These are phyloP conservation scores for Myotis lucifugus DNA, from an alignment of 2,113 vertebrate genomes.

Conservation along the genomic window DNA sequence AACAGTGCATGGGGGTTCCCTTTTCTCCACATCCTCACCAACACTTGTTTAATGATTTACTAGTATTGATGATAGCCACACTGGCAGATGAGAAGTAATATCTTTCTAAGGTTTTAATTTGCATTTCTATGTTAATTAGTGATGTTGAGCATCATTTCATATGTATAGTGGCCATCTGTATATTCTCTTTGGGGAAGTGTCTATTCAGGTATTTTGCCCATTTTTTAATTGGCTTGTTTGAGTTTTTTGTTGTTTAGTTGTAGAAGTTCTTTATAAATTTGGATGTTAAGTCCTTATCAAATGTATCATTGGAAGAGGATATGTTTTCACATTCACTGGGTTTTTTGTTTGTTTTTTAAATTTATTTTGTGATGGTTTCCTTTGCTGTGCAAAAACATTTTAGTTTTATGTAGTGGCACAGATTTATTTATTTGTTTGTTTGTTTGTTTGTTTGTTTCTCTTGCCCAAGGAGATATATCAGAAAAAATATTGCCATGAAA, in stretches of 20 bases:
- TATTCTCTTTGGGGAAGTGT: background rate
- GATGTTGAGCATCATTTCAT: background rate
- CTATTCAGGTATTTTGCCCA: background rate
- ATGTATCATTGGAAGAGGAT: background rate
- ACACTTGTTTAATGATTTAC: background rate
- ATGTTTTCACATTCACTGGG: background rate
- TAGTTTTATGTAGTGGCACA: no score
- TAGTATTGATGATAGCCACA: background rate
- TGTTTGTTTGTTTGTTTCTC: no score
- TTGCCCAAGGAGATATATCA: no score
- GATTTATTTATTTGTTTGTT: no score
- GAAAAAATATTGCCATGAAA: no score
- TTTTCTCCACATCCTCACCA: background rate
- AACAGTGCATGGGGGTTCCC: background rate
- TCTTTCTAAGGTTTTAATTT: background rate
- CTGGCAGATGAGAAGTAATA: background rate
- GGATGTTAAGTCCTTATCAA: background rate
- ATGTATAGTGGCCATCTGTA: background rate
- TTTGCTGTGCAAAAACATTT: no score
- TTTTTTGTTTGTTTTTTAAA: background rate
- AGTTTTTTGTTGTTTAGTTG: background rate
- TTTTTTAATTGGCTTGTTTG: background rate
- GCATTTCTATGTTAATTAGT: background rate
- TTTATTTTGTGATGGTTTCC: background rate
- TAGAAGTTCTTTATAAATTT: background rate